phyloP scores from a whole-genome alignment of 1,140 invertebrate genomes.

The Chrysoperla carnea region DNA sequence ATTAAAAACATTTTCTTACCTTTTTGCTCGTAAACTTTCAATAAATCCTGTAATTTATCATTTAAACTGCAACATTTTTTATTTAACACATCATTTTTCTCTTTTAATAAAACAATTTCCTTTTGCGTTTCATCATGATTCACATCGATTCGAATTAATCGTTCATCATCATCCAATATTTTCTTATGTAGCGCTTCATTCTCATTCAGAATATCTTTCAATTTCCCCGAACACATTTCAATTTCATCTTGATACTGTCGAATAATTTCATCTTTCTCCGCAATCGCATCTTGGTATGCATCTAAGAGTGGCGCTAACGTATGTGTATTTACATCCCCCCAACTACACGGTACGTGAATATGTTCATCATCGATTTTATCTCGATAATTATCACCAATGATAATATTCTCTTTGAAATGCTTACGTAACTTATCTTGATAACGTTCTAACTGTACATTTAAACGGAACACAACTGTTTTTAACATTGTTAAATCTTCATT shows the following conservation, averaged over 20 bases:
- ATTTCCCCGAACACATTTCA: constrained; percentile 35
- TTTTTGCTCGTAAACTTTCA: constrained; percentile 37
- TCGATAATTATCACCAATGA: constrained; percentile 8
- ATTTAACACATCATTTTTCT: constrained; percentile 35
- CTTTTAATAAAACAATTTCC: constrained; percentile 34
- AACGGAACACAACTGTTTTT: constrained; percentile 43
- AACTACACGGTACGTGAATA: constrained; percentile 19
- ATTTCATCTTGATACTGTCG: constrained; percentile 37
- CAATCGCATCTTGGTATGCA: constrained; percentile 44
- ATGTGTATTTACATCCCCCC: constrained; percentile 33
- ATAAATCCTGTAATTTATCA: constrained; percentile 38
- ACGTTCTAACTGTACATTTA: constrained; percentile 45
- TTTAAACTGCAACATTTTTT: constrained; percentile 32
- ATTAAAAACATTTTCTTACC: too few relatives aligned
- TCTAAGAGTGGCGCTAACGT: constrained; percentile 39
- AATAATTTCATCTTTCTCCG: constrained; percentile 45
- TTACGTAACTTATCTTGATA: constrained; percentile 42
- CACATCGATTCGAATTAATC: constrained; percentile 28
- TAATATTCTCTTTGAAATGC: constrained; percentile 19
- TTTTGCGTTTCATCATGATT: constrained; percentile 22
- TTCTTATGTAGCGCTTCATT: constrained; percentile 36
- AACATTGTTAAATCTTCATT: constrained; percentile 39
- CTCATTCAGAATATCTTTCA: constrained; percentile 39
- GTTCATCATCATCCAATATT: constrained; percentile 26
- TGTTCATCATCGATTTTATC: constrained; percentile 10